Evolutionary conservation across 2,888 invertebrate species (phyloP).

Genomic region (Andrena minutula): DNA sequence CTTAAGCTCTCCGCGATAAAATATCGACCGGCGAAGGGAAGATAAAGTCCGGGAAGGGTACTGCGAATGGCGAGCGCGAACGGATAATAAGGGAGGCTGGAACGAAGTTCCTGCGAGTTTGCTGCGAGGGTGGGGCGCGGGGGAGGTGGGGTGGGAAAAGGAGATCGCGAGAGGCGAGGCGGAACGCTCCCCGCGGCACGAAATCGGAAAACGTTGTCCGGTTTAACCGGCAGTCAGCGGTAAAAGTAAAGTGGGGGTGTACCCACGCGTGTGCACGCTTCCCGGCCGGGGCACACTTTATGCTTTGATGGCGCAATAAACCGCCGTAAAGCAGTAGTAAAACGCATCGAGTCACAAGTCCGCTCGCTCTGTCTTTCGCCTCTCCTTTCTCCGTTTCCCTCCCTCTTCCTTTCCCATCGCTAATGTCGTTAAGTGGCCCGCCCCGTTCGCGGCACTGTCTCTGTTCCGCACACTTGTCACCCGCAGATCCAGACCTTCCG

Average conservation of each 20-base stretch:
- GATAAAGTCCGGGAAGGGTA: not conserved
- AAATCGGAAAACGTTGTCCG: conserved; percentile 75
- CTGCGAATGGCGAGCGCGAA: not conserved
- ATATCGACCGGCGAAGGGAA: not conserved
- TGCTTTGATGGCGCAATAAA: conserved; percentile 85
- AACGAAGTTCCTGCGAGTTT: not conserved
- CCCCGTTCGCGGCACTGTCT: conserved; percentile 75
- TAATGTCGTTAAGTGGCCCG: conserved; percentile 84
- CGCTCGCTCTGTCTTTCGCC: conserved; percentile 73
- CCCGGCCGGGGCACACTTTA: conserved; percentile 82
- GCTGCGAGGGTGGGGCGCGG: not conserved
- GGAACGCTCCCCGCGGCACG: conserved; percentile 58
- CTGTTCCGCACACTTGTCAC: conserved; percentile 62
- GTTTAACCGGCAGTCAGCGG: conserved; percentile 74
- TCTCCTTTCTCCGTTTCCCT: conserved; percentile 30
- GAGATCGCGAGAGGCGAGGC: conserved; percentile 44
- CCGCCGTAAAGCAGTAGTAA: conserved; percentile 84
- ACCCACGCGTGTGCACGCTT: conserved; percentile 82
- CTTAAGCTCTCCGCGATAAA: conserved; percentile 13
- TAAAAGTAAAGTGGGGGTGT: conserved; percentile 80
- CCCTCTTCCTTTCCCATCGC: conserved; percentile 57
- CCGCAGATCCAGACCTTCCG: conserved; percentile 70
- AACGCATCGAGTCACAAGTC: conserved; percentile 85
- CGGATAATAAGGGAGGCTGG: conserved; percentile 14
- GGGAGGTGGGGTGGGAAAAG: conserved; percentile 23